phyloP scores from a whole-genome alignment of 2,113 vertebrate species.

The Chauna torquata region DNA sequence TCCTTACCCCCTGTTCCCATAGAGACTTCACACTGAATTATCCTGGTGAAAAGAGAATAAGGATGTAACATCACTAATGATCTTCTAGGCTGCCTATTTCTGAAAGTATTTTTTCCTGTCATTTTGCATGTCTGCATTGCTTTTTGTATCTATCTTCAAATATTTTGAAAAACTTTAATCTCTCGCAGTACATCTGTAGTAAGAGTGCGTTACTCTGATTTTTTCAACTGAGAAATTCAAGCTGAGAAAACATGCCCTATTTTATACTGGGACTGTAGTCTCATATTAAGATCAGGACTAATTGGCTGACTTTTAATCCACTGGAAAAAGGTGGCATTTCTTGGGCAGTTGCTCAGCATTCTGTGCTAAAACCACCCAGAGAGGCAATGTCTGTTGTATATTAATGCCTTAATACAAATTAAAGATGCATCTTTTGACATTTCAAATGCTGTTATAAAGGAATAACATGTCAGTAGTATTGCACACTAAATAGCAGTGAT shows the following conservation, averaged over 20 bases:
- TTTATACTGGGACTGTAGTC: background rate
- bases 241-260: background rate
- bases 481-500: background rate
- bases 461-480: background rate
- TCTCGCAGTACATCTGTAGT: background rate
- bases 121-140: background rate
- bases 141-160: background rate
- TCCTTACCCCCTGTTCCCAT: background rate
- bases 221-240: background rate
- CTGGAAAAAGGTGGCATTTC: background rate
- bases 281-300: background rate
- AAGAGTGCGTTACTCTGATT: background rate
- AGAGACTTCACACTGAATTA: background rate
- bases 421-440: background rate
- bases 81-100: background rate
- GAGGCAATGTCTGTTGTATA: background rate
- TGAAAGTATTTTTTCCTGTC: background rate
- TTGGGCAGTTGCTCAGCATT: background rate
- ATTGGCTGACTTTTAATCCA: background rate
- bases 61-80: background rate
- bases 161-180: background rate
- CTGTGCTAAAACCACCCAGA: background rate
- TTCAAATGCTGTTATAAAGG: background rate
- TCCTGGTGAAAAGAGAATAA: background rate
- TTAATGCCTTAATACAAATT: background rate